Conservation (phyloP, 2,888 invertebrate species). For the Operophtera brumata region DNA sequence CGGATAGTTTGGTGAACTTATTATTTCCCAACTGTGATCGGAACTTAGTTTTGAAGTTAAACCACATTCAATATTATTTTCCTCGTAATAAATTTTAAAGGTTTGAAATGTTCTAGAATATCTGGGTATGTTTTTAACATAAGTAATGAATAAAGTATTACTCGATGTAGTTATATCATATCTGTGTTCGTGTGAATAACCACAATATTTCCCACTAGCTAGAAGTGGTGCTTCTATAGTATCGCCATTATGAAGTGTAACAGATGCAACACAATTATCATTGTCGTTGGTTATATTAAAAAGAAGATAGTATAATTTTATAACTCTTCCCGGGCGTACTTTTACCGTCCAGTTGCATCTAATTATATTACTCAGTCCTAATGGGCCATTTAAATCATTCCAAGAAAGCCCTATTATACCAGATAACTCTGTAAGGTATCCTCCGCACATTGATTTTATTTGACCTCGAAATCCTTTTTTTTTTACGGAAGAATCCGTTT, state of each 20-base stretch:
- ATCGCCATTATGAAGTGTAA: constrained; percentile 87
- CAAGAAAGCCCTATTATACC: constrained; percentile 73
- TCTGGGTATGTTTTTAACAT: constrained; percentile 25
- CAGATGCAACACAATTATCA: constrained; percentile 54
- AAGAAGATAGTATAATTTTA: constrained; percentile 82
- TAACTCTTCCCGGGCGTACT: constrained; percentile 86
- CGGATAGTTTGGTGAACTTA: constrained; percentile 91
- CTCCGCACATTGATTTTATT: constrained; percentile 85
- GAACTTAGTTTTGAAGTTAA: constrained; percentile 80
- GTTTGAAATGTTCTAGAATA: constrained; percentile 37
- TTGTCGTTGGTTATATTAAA: constrained; percentile 80
- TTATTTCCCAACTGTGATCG: constrained; percentile 71
- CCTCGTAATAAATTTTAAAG: constrained; percentile 80
- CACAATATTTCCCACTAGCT: constrained; percentile 87
- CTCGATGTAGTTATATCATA: constrained; percentile 80
- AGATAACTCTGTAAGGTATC: constrained; percentile 78
- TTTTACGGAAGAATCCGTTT: constrained; percentile 81
- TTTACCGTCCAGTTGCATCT: constrained; percentile 87
- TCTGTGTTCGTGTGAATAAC: constrained; percentile 60
- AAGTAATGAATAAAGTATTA: constrained; percentile 73
- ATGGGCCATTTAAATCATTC: constrained; percentile 35
- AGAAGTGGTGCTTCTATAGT: constrained; percentile 86
- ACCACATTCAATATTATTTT: constrained; percentile 85
- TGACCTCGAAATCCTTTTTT: constrained; percentile 85
- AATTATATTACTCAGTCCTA: not conserved